phyloP scores from a whole-genome alignment of 2,888 invertebrate genomes.

The Myopa tessellatipennis region DNA sequence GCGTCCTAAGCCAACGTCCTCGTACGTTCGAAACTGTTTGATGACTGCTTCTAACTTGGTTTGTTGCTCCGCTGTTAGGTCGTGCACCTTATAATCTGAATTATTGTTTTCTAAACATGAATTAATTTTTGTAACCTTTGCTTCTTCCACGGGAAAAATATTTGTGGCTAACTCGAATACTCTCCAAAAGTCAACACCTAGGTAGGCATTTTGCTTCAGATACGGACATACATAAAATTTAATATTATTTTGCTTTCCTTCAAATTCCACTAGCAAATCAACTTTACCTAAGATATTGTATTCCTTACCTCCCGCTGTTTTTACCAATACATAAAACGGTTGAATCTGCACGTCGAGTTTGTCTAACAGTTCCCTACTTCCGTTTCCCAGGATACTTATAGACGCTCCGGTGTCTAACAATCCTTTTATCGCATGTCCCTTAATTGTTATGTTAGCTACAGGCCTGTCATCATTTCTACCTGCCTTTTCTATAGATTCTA shows the following conservation, averaged over 20 bases:
- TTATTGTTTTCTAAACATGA: background rate
- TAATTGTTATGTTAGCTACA: background rate
- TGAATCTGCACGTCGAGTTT: background rate
- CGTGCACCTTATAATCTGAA: too few species aligned
- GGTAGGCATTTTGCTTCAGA: background rate
- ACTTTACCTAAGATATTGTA: background rate
- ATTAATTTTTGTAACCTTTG: background rate
- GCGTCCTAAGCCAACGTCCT: background rate
- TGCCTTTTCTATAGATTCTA: background rate
- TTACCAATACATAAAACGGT: background rate
- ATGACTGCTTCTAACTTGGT: background rate
- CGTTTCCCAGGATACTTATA: background rate
- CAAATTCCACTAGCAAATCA: background rate
- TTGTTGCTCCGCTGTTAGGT: too few species aligned
- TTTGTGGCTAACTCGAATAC: background rate
- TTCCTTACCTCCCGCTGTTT: background rate
- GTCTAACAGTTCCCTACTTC: background rate
- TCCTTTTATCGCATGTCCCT: background rate
- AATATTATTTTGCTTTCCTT: background rate
- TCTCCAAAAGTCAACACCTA: too few species aligned
- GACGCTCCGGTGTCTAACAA: constrained; percentile 17
- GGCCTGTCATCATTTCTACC: background rate
- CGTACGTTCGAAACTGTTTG: background rate
- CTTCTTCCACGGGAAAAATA: background rate
- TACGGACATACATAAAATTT: constrained; percentile 1